Evolutionary conservation across 2,797 vertebrate genomes (phyloP).

Genomic region (Salmo trutta): DNA sequence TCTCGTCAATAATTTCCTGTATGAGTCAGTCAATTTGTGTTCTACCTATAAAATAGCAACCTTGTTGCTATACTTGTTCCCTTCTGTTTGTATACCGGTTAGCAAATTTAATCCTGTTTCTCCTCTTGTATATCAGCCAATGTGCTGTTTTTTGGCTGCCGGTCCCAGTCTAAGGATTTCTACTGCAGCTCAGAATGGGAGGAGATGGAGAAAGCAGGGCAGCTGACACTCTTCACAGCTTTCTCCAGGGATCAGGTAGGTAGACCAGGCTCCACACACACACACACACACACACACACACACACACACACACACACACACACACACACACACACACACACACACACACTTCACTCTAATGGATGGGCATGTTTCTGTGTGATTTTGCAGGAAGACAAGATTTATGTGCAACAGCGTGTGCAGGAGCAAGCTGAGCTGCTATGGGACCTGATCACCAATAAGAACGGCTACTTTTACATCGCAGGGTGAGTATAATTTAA

Average conservation of each 20-base stretch:
- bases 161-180: conserved; percentile 85
- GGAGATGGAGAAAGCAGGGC: conserved; percentile 69
- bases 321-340: conserved; percentile 12
- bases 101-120: neutral
- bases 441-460: conserved; percentile 83
- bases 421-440: conserved; percentile 75
- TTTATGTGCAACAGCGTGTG: conserved; percentile 92
- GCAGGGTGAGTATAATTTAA: conserved; percentile 82
- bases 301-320: conserved; percentile 7
- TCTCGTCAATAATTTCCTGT: neutral
- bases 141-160: conserved; percentile 90
- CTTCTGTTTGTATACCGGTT: neutral
- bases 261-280: neutral
- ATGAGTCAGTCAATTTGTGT: neutral
- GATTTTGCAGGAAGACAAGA: conserved; percentile 81
- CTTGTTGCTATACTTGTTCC: neutral
- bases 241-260: conserved; percentile 95
- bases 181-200: conserved; percentile 88
- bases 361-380: conserved; percentile 10
- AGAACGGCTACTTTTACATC: conserved; percentile 81
- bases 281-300: conserved; percentile 13
- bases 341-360: neutral
- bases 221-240: conserved; percentile 83
- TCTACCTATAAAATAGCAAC: neutral
- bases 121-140: conserved; percentile 71